Conservation (phyloP, 2,797 vertebrate genomes). For the Sciurus vulgaris region DNA sequence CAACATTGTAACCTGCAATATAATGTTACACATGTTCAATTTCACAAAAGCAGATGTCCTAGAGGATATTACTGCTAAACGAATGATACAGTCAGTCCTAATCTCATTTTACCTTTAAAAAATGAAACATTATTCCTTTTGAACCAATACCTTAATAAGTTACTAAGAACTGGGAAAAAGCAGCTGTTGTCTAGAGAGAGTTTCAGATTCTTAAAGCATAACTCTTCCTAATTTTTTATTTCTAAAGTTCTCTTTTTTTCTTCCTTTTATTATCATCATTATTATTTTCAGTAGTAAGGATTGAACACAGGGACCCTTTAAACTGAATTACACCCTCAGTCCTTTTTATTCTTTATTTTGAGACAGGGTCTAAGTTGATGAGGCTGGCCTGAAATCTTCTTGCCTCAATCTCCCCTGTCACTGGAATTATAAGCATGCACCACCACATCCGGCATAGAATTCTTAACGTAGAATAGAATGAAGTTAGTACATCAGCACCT, state of each 20-base stretch:
- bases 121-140: not conserved
- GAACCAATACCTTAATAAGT: not conserved
- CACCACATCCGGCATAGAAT: not conserved
- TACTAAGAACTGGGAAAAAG: not conserved
- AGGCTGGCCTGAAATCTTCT: too few species aligned
- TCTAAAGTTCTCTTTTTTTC: not conserved
- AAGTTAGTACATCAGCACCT: not conserved
- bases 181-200: not conserved
- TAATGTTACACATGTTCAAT: slow-evolving; percentile 77
- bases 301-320: too few species aligned
- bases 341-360: too few species aligned
- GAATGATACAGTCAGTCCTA: not conserved
- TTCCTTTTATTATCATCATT: too few species aligned
- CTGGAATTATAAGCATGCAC: too few species aligned
- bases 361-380: too few species aligned
- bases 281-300: too few species aligned
- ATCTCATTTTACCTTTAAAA: slow-evolving; percentile 47
- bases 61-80: not conserved
- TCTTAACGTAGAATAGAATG: not conserved
- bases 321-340: too few species aligned
- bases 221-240: not conserved
- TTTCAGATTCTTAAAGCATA: slow-evolving; percentile 23
- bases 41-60: slow-evolving; percentile 56
- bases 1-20: slow-evolving; percentile 94
- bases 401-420: too few species aligned